Conservation (phyloP, 2,888 invertebrate species). For the Tipula vernalis region DNA sequence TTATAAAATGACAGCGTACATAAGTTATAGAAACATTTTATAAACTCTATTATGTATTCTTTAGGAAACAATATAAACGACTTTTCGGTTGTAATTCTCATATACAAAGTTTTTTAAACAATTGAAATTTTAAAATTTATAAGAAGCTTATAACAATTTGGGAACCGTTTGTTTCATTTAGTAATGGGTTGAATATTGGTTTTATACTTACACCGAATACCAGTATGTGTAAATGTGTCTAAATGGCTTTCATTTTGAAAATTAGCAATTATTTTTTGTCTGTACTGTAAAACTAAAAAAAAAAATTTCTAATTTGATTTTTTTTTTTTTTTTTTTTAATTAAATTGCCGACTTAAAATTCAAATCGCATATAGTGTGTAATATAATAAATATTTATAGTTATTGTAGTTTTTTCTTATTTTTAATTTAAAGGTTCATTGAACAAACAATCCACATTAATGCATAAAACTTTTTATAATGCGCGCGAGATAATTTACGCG, state of each 20-base stretch:
- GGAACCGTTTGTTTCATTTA: background rate
- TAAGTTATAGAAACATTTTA: background rate
- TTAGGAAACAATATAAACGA: background rate
- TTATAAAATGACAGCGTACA: background rate
- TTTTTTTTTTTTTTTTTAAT: background rate
- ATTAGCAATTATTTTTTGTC: background rate
- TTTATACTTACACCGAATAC: no score
- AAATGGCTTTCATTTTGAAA: background rate
- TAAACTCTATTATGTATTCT: background rate
- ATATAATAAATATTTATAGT: background rate
- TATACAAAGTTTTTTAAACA: background rate
- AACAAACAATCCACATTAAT: background rate
- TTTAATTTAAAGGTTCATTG: background rate
- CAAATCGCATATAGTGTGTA: background rate
- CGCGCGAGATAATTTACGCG: background rate
- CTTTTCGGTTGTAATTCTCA: background rate
- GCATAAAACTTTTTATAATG: background rate
- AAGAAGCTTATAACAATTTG: background rate
- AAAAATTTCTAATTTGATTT: background rate
- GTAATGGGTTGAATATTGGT: background rate
- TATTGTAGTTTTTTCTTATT: background rate
- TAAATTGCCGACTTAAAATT: background rate
- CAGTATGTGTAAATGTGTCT: background rate
- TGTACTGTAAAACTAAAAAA: background rate
- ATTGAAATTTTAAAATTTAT: background rate